These are phyloP conservation scores for Metaphire vulgaris DNA, from an alignment of 1,140 invertebrate genomes.

Conservation along the genomic window DNA sequence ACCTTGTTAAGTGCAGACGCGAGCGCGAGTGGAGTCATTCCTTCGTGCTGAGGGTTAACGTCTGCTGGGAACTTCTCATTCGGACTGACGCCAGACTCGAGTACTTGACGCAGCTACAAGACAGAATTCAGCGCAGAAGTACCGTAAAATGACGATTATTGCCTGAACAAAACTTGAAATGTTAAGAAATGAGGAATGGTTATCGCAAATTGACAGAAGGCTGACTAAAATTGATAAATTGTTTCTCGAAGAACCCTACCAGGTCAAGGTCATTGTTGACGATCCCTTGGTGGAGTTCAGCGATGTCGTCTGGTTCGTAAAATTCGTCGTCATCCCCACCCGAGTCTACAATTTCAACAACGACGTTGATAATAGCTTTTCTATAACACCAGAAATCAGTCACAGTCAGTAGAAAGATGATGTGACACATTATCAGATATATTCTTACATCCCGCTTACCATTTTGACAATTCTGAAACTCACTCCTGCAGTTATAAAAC, in stretches of 20 bases:
- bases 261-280: constrained; percentile 14
- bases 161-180: not conserved
- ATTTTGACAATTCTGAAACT: no score
- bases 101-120: constrained; percentile 11
- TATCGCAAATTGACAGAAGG: not conserved
- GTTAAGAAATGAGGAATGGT: not conserved
- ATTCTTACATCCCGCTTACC: no score
- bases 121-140: not conserved
- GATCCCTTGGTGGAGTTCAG: constrained; percentile 10
- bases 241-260: not conserved
- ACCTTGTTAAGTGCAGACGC: constrained; percentile 30
- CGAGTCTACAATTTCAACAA: constrained; percentile 1
- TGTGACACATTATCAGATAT: no score
- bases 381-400: no score
- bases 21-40: constrained; percentile 30
- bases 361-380: no score
- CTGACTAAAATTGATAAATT: not conserved
- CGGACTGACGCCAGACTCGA: constrained; percentile 16
- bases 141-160: not conserved
- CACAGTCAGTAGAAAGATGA: no score
- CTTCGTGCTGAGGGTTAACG: constrained; percentile 27
- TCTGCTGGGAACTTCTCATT: constrained; percentile 27
- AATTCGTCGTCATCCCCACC: constrained; percentile 10
- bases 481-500: no score
- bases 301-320: constrained; percentile 4